phyloP scores from a whole-genome alignment of 2,113 vertebrate species.

The Xiphophorus hellerii region DNA sequence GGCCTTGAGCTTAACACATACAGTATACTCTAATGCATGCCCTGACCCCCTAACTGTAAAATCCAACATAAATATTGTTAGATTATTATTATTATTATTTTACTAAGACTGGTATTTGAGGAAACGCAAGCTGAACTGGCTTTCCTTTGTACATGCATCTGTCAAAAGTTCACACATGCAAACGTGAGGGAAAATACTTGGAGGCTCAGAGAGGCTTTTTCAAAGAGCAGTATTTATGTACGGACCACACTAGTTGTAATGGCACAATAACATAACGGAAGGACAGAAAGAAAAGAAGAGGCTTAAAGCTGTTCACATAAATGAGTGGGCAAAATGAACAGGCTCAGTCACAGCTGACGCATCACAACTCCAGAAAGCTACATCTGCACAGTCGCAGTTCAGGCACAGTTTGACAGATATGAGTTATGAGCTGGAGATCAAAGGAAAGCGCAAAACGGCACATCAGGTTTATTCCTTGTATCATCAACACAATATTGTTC shows the following conservation, averaged over 20 bases:
- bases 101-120: no score
- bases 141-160: no score
- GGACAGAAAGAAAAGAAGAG: not conserved
- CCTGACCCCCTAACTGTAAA: no score
- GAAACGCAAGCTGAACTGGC: no score
- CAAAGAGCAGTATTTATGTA: not conserved
- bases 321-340: not conserved
- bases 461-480: not conserved
- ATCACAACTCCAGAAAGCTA: not conserved
- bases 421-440: not conserved
- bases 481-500: not conserved
- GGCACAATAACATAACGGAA: not conserved
- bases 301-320: not conserved
- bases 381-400: conserved; percentile 53
- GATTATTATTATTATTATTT: no score
- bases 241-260: not conserved
- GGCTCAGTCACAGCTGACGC: not conserved
- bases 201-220: no score
- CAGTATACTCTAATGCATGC: no score
- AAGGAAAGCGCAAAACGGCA: not conserved
- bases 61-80: no score
- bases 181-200: no score
- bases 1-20: no score
- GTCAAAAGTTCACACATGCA: no score
- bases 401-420: not conserved